Evolutionary conservation across 2,888 invertebrate genomes (phyloP).

Genomic region (Galerucella pusilla): DNA sequence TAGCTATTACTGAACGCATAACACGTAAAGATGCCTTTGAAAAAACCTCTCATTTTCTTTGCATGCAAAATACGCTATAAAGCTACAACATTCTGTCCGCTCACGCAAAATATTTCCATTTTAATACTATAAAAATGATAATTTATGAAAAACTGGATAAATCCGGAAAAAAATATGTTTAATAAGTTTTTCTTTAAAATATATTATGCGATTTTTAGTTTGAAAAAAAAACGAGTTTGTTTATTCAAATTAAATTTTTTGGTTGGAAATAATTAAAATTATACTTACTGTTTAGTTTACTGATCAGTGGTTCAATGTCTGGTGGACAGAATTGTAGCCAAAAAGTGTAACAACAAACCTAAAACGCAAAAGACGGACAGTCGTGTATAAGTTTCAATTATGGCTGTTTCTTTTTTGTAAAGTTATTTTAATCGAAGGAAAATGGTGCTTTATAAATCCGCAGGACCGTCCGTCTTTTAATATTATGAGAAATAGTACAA

Average conservation of each 20-base stretch:
- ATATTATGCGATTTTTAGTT: not conserved
- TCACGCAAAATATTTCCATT: too few relatives aligned
- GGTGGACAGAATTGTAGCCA: not conserved
- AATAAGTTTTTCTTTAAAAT: not conserved
- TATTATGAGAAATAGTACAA: constrained; percentile 45
- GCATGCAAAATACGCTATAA: constrained; percentile 3
- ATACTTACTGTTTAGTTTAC: not conserved
- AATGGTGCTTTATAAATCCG: constrained; percentile 35
- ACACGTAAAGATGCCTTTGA: constrained; percentile 48
- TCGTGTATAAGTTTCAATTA: constrained; percentile 19
- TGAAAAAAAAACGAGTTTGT: not conserved
- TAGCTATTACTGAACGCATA: constrained; percentile 78
- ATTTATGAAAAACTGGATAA: too few relatives aligned
- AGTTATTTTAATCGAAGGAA: constrained; percentile 28
- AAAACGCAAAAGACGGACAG: constrained; percentile 33
- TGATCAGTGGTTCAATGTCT: not conserved
- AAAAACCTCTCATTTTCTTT: constrained; percentile 24
- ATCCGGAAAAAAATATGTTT: too few relatives aligned
- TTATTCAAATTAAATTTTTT: too few relatives aligned
- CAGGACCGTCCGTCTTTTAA: constrained; percentile 39
- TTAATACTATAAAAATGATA: too few relatives aligned
- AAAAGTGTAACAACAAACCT: constrained; percentile 6
- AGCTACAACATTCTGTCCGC: constrained; percentile 1
- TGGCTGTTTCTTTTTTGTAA: constrained; percentile 28
- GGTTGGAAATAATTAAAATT: not conserved